Evolutionary conservation across 2,113 vertebrate genomes (phyloP).

Genomic region (Alces alces): DNA sequence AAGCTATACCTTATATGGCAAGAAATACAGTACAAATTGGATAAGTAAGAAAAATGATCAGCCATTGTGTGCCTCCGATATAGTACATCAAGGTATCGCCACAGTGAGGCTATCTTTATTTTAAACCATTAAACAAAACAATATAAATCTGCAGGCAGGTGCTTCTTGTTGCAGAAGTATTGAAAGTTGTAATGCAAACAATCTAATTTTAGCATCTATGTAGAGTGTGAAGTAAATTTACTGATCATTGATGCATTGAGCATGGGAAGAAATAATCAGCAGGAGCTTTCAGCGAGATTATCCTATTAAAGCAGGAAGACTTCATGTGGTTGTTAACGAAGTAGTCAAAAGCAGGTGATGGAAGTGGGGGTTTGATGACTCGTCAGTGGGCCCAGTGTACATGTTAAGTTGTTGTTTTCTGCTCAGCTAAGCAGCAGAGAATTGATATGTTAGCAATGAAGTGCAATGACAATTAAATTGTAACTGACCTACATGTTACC

Average conservation of each 20-base stretch:
- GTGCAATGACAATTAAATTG: conserved; percentile 99
- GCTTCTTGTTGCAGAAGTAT: conserved; percentile 80
- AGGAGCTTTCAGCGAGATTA: conserved; percentile 85
- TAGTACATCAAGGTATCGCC: conserved; percentile 76
- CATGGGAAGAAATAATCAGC: conserved; percentile 82
- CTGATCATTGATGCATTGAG: conserved; percentile 84
- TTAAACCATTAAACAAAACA: conserved; percentile 80
- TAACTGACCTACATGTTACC: conserved; percentile 97
- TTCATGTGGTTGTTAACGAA: conserved; percentile 80
- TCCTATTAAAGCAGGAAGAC: conserved; percentile 85
- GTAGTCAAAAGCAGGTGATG: conserved; percentile 83
- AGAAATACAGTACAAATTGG: conserved; percentile 71
- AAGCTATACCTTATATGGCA: conserved; percentile 77
- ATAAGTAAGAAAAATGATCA: conserved; percentile 81
- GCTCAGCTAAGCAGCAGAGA: conserved; percentile 93
- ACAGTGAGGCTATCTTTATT: conserved; percentile 78
- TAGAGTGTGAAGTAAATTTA: conserved; percentile 83
- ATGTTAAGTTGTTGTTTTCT: conserved; percentile 91
- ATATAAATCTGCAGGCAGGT: conserved; percentile 85
- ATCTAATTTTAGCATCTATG: conserved; percentile 85
- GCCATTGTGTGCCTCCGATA: conserved; percentile 67
- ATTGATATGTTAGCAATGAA: conserved; percentile 95
- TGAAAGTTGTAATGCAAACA: conserved; percentile 85
- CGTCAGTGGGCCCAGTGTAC: conserved; percentile 81
- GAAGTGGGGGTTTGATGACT: conserved; percentile 79